These are phyloP conservation scores for Lysandra coridon DNA, from an alignment of 2,888 invertebrate genomes.

Conservation along the genomic window DNA sequence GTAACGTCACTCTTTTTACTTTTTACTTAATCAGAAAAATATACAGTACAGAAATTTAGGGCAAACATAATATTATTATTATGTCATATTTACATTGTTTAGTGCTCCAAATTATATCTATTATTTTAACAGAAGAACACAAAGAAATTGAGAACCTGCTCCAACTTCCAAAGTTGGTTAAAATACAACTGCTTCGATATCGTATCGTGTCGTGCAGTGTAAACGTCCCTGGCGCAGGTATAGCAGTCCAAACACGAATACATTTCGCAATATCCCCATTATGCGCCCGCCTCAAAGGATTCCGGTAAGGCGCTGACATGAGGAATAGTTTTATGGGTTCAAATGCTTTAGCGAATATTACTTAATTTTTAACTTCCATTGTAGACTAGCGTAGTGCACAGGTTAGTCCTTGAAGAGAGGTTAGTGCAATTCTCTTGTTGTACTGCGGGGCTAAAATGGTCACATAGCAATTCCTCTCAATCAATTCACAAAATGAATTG, in stretches of 20 bases:
- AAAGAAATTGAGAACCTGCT: background rate
- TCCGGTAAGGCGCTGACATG: conserved; percentile 7
- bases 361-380: background rate
- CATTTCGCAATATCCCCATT: conserved; percentile 13
- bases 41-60: too few species aligned
- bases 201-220: background rate
- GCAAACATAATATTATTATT: too few species aligned
- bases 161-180: background rate
- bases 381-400: background rate
- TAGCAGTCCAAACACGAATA: conserved; percentile 16
- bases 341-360: background rate
- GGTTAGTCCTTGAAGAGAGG: too few species aligned
- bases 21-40: too few species aligned
- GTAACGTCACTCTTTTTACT: too few species aligned
- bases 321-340: conserved; percentile 1
- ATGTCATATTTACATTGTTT: too few species aligned
- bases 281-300: conserved; percentile 2
- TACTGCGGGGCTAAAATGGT: too few species aligned
- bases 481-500: too few species aligned
- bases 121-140: too few species aligned
- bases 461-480: too few species aligned
- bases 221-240: background rate
- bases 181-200: background rate
- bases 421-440: too few species aligned
- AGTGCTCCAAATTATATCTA: too few species aligned